Evolutionary conservation across 2,113 vertebrate genomes (phyloP).

Genomic region (Copsychus sechellarum): DNA sequence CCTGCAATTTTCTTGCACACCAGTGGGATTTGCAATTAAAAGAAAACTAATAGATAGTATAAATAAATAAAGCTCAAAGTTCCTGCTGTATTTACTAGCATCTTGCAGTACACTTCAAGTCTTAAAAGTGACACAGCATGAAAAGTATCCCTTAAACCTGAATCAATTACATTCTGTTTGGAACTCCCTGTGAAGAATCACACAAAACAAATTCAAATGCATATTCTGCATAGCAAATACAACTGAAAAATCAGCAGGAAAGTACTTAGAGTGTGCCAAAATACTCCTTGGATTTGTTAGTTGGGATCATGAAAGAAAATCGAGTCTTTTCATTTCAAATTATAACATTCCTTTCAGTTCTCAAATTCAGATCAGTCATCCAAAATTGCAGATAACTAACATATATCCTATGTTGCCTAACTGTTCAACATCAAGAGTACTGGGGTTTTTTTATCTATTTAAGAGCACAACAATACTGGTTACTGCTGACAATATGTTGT

Average conservation of each 20-base stretch:
- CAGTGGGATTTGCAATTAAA: not conserved
- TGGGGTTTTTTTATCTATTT: not conserved
- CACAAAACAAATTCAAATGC: not conserved
- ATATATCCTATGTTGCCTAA: not conserved
- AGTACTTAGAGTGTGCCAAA: not conserved
- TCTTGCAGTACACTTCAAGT: not conserved
- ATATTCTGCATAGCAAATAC: not conserved
- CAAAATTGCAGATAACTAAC: not conserved
- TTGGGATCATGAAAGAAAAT: not conserved
- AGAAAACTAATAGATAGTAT: not conserved
- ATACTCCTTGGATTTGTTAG: not conserved
- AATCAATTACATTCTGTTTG: not conserved
- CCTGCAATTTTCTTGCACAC: not conserved
- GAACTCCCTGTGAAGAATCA: not conserved
- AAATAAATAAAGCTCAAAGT: conserved; percentile 3
- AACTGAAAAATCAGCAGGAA: not conserved
- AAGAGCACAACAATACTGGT: not conserved
- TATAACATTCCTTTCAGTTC: not conserved
- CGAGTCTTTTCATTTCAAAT: not conserved
- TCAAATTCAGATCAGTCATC: not conserved
- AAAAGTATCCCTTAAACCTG: not conserved
- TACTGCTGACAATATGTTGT: not conserved
- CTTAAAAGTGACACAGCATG: not conserved
- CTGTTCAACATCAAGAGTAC: not conserved
- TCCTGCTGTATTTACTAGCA: not conserved